phyloP scores from a whole-genome alignment of 1,140 invertebrate genomes.

The Reticulitermes speratus region DNA sequence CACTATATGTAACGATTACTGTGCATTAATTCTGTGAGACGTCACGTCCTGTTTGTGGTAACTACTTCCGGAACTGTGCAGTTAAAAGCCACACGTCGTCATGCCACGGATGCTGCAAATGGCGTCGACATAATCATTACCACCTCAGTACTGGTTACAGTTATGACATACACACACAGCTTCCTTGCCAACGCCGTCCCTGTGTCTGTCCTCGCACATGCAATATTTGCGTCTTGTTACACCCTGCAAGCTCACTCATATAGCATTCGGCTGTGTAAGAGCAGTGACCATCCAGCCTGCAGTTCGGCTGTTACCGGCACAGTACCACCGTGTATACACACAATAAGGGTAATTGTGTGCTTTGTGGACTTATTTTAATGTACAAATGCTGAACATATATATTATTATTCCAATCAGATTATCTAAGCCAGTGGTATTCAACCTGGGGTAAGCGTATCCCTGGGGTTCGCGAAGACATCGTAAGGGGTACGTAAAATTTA shows the following conservation, averaged over 20 bases:
- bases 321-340: neutral
- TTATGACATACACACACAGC: neutral
- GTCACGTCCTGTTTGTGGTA: slow-evolving; percentile 14
- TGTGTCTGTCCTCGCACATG: neutral
- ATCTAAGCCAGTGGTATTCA: too few species aligned
- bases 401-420: too few species aligned
- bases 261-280: neutral
- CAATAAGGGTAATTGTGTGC: too few species aligned
- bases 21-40: neutral
- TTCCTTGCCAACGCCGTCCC: neutral
- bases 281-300: neutral
- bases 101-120: slow-evolving; percentile 12
- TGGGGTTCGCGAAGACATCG: too few species aligned
- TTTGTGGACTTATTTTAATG: too few species aligned
- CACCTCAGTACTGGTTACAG: neutral
- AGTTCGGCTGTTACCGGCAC: neutral
- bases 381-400: too few species aligned
- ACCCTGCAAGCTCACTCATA: neutral
- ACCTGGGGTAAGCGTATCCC: too few species aligned
- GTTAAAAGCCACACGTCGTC: neutral
- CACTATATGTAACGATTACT: neutral
- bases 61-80: neutral
- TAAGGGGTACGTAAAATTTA: too few species aligned
- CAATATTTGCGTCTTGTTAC: neutral
- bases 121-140: slow-evolving; percentile 9